phyloP scores from a whole-genome alignment of 2,113 vertebrate genomes.

The Varanus komodoensis region DNA sequence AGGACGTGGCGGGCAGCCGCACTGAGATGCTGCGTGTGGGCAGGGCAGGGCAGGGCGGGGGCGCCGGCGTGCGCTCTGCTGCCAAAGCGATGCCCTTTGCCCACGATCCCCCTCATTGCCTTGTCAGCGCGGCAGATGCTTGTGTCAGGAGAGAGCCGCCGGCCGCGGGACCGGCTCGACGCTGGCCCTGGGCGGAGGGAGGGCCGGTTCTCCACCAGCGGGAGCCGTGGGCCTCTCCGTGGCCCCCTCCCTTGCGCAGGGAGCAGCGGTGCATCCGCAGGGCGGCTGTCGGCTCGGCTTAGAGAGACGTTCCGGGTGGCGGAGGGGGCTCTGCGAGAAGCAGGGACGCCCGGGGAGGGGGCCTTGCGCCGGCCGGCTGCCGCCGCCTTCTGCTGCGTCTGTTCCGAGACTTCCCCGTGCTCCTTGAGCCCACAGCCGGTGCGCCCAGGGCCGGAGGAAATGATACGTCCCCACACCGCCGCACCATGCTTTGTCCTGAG shows the following conservation, averaged over 20 bases:
- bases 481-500: too few relatives aligned
- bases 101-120: not conserved
- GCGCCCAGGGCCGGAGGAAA: too few relatives aligned
- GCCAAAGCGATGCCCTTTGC: not conserved
- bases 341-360: fast-evolving
- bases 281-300: too few relatives aligned
- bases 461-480: too few relatives aligned
- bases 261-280: too few relatives aligned
- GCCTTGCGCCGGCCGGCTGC: not conserved
- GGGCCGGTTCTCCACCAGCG: not conserved
- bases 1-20: not conserved
- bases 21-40: not conserved
- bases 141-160: not conserved
- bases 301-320: not conserved
- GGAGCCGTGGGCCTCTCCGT: not conserved
- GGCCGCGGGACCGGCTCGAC: not conserved
- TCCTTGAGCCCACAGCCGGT: too few relatives aligned
- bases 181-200: not conserved
- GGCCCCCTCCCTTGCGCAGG: too few relatives aligned
- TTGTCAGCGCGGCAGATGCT: slow-evolving; percentile 21
- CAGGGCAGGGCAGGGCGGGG: too few relatives aligned
- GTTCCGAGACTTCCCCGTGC: too few relatives aligned
- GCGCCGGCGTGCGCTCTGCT: not conserved
- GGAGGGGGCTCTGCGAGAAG: fast-evolving
- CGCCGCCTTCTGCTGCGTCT: too few relatives aligned